These are phyloP conservation scores for Brachycybe producta DNA, from an alignment of 2,888 invertebrate genomes.

Conservation along the genomic window DNA sequence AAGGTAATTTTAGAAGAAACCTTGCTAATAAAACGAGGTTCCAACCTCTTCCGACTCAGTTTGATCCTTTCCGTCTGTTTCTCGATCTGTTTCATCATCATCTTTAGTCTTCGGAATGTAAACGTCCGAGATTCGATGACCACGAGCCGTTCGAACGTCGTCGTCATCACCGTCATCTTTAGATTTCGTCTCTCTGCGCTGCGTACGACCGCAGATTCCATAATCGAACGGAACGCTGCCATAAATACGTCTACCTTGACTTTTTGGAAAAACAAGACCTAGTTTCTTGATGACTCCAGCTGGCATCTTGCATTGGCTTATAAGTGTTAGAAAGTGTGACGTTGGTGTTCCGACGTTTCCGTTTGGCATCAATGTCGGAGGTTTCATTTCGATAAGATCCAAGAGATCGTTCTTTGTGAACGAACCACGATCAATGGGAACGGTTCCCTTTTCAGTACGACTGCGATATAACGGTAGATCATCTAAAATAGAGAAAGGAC, in stretches of 20 bases:
- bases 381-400: constrained; percentile 30
- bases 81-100: constrained; percentile 19
- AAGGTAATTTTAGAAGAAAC: neutral
- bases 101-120: constrained; percentile 15
- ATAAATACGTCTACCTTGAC: constrained; percentile 32
- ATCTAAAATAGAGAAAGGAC: neutral
- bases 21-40: neutral
- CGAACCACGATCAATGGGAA: constrained; percentile 27
- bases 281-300: constrained; percentile 37
- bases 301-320: constrained; percentile 37
- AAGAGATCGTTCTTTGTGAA: constrained; percentile 29
- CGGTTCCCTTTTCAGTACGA: constrained; percentile 25
- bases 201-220: constrained; percentile 21
- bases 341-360: constrained; percentile 46
- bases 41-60: constrained; percentile 15
- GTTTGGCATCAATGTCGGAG: constrained; percentile 37
- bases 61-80: constrained; percentile 20
- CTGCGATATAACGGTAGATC: constrained; percentile 24
- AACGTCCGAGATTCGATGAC: no score
- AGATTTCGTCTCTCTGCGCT: constrained; percentile 18
- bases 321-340: constrained; percentile 36
- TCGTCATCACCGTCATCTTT: constrained; percentile 7
- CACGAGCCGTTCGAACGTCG: constrained; percentile 23
- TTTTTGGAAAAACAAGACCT: constrained; percentile 31
- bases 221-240: constrained; percentile 38